Base-by-base conservation (phyloP, 2,113 vertebrate species). In the Carassius carassius region DNA sequence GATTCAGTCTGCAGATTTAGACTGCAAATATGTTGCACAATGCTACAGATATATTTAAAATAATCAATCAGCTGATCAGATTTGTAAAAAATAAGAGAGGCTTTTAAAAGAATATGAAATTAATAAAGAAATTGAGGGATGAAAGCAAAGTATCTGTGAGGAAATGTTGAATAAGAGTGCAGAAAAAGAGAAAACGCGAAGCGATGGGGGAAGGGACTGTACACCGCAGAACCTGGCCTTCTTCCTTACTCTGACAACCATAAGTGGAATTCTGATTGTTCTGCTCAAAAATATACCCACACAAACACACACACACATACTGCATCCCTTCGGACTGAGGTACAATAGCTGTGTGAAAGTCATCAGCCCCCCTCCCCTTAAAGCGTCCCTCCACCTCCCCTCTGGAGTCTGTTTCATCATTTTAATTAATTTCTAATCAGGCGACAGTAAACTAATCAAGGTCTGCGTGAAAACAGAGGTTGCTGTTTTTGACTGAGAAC, bases 401-500 rank as follows among this genome's bases (percentile, higher is more conserved):
- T 47, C 81, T 87, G 80, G 92, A 93, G 93, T 93, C 93, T 93
- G 93, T 94, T 94, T 94, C 94, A 94, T 95, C 93, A 93, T 95
- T 95, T 95, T 95, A 95, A 95, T 95, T 94, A 94, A 95, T 95
- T 95, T 94, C 93, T 95, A 95, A 95, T 95, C 94, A 94, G 93
- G 92, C 93, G 92, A 95, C 93, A 94, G 93, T 94, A 94, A 94
- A 94, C 94, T 95, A 94, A 95, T 95, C 93, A 94, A 90, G 87
- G 90, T 89, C 92, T 92, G 92, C 90, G 86, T 94, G 92, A 94
- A 94, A 94, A 86, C 93, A 95, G 92, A 91, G 92, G 92, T 89
- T 89, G 91, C 90, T 90, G 89, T 91, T 93, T 89, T 92, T 91
- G 87, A 92, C 85, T 91, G 90, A 88, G 88, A 90, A 86, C 87